Evolutionary conservation across 2,888 invertebrate species (phyloP), one percentile per base, ranked within the genome.

Genomic region (Lithophane ornitopus): DNA sequence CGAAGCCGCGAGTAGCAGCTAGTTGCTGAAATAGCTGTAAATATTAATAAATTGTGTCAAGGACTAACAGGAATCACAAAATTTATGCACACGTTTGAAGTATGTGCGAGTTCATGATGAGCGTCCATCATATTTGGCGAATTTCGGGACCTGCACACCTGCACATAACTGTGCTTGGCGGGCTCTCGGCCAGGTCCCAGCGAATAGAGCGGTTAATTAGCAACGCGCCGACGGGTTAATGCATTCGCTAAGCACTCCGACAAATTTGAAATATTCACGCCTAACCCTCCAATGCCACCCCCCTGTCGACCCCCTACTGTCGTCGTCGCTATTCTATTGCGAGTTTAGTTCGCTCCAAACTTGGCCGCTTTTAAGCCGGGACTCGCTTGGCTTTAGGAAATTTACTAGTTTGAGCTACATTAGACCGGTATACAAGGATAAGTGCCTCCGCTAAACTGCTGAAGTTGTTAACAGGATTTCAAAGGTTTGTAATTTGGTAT

Each of bases 391-490:
- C 89, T 89, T 85, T 86, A 79, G 84, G 76, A 87, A 87, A 87
- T 88, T 88, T 87, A 87, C 86, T 86, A 88, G 86, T 87, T 85
- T 78, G 78, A 87, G 85, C 84, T 87, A 84, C 84, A 88, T 86
- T 87, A 87, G 86, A 86, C 81, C 85, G 83, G 80, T 85, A 85
- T 81, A 84, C 85, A 87, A 87, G 88, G 86, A 85, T 85, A 85
- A 88, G 88, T 83, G 82, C 77, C 83, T 84, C 75, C 72, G 81
- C 86, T 88, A 83, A 88, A 89, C 89, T 88, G 78, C 87, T 87
- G 81, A 89, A 90, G 88, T 90, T 89, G 87, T 88, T 90, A 87
- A 88, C 84, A 83, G 86, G 86, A 86, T 88, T 87, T 89, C 88
- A 87, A 88, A 89, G 85, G 86, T 80, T 85, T 88, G 85, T 86